phyloP scores from a whole-genome alignment of 92 coral and sea anemone genomes.

The Porites rus region DNA sequence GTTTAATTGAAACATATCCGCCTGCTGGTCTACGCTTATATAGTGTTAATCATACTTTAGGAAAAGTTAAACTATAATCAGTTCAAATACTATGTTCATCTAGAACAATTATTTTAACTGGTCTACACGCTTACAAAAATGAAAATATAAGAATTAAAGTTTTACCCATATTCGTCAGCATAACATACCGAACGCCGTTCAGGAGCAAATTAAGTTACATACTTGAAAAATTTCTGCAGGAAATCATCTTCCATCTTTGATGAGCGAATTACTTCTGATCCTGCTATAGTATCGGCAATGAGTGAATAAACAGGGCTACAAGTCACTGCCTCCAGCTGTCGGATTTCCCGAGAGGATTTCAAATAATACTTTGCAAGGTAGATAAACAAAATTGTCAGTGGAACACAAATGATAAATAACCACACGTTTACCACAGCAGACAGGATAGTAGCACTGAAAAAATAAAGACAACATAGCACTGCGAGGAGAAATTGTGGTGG shows the following conservation, averaged over 20 bases:
- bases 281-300: conserved; percentile 26
- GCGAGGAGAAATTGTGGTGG: conserved; percentile 26
- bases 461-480: neutral
- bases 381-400: conserved; percentile 56
- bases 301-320: neutral
- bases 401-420: conserved; percentile 35
- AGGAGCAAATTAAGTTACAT: neutral
- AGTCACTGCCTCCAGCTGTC: conserved; percentile 79
- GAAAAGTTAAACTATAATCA: too few relatives aligned
- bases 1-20: too few relatives aligned
- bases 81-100: too few relatives aligned
- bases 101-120: too few relatives aligned
- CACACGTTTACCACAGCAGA: conserved; percentile 30
- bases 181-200: too few relatives aligned
- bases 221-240: conserved; percentile 9
- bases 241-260: conserved; percentile 16
- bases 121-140: too few relatives aligned
- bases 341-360: conserved; percentile 82
- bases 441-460: conserved; percentile 5
- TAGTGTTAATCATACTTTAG: too few relatives aligned
- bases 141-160: too few relatives aligned
- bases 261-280: conserved; percentile 28
- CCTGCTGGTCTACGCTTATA: too few relatives aligned
- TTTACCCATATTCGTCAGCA: too few relatives aligned
- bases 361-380: conserved; percentile 39